phyloP scores from a whole-genome alignment of 2,797 vertebrate species.

The Ibycter americanus region DNA sequence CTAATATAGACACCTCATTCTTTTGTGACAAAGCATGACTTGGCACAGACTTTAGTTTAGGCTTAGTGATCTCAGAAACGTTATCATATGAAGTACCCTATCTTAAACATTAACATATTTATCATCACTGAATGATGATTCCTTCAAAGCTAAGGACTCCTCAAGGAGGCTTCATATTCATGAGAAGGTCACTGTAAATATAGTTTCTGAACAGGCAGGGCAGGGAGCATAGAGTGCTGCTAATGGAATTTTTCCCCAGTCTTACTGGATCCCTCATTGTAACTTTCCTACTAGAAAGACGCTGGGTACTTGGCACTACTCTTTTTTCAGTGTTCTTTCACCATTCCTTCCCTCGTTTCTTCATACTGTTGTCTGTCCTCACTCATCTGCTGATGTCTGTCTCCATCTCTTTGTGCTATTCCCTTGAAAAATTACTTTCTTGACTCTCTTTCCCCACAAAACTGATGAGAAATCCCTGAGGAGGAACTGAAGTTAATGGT shows the following conservation, averaged over 20 bases:
- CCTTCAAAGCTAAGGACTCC: background rate
- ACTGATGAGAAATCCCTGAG: background rate
- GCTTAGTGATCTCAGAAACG: background rate
- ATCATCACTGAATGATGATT: background rate
- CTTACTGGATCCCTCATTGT: background rate
- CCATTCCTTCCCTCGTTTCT: background rate
- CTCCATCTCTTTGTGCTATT: background rate
- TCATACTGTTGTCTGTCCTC: background rate
- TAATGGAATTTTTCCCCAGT: background rate
- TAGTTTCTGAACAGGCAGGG: background rate
- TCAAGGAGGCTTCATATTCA: background rate
- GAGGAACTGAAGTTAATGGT: background rate
- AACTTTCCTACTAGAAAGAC: background rate
- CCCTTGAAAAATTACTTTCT: background rate
- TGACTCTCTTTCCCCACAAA: background rate
- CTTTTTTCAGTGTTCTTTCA: background rate
- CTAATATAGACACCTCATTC: background rate
- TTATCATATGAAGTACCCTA: background rate
- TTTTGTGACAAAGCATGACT: background rate
- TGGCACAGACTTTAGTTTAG: background rate
- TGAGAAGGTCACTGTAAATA: background rate
- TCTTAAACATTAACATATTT: background rate
- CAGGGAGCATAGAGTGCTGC: background rate
- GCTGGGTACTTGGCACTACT: background rate
- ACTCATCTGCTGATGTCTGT: background rate